Conservation (phyloP, 1,140 invertebrate species). For the Aphelinus atriplicis region DNA sequence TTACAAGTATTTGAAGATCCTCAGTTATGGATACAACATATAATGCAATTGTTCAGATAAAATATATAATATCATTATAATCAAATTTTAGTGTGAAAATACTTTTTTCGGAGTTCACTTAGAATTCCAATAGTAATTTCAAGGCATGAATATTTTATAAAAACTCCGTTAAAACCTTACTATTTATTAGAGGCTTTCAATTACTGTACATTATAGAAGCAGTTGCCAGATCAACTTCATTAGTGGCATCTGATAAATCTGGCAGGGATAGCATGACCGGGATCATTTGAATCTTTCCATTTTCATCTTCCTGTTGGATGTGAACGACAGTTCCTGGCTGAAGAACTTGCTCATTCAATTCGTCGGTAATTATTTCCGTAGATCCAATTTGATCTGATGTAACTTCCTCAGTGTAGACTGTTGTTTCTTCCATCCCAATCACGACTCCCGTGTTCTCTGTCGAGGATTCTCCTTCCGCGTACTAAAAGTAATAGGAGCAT, state of each 20-base stretch:
- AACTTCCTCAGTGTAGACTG: constrained; percentile 63
- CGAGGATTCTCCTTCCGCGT: too few species aligned
- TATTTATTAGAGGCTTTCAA: constrained; percentile 1
- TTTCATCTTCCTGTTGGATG: constrained; percentile 57
- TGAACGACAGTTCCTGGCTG: constrained; percentile 58
- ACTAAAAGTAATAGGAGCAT: too few species aligned
- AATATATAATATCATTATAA: too few species aligned
- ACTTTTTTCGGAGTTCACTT: too few species aligned
- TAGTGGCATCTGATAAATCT: constrained; percentile 56
- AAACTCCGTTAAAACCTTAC: too few species aligned
- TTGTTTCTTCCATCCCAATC: constrained; percentile 56
- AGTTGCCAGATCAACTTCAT: constrained; percentile 60
- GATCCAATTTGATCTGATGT: constrained; percentile 58
- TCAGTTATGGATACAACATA: too few species aligned
- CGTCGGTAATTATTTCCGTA: constrained; percentile 54
- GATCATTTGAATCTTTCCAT: constrained; percentile 62
- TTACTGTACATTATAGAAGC: constrained; percentile 64
- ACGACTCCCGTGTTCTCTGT: constrained; percentile 51
- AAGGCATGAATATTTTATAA: not conserved
- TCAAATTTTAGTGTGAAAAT: too few species aligned
- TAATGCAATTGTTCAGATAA: too few species aligned
- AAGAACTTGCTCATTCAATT: constrained; percentile 57
- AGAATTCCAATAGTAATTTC: too few species aligned
- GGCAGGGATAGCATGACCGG: constrained; percentile 62
- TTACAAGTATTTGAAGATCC: too few species aligned